A percentile compares a stretch with the other conserved stretches of the same genome.
Conservation (phyloP, 1,140 invertebrate species). For the Euglossa dilemma region DNA sequence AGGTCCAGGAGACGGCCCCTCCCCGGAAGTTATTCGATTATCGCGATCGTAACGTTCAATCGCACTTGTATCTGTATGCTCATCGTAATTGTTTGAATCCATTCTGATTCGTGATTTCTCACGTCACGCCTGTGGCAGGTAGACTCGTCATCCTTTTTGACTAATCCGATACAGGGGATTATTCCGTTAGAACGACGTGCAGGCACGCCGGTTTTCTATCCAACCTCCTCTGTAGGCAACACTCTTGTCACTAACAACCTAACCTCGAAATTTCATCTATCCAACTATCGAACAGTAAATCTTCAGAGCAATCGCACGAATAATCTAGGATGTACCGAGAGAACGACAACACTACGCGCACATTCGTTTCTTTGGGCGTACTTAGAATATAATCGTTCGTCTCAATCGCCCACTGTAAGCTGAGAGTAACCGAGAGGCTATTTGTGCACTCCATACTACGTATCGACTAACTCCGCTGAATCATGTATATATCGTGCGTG, state of each 20-base stretch:
- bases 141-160: constrained; percentile 56
- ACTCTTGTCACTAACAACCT: constrained; percentile 17
- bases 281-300: neutral
- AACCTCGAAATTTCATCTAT: constrained; percentile 38
- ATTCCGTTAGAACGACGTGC: constrained; percentile 53
- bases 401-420: constrained; percentile 56
- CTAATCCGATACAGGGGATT: constrained; percentile 28
- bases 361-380: constrained; percentile 56
- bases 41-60: constrained; percentile 54
- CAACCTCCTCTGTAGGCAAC: neutral
- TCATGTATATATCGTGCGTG: neutral
- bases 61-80: constrained; percentile 33
- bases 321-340: constrained; percentile 8
- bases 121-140: constrained; percentile 61
- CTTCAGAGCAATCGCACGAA: constrained; percentile 2
- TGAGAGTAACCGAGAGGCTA: constrained; percentile 63
- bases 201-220: constrained; percentile 10
- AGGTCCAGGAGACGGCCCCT: constrained; percentile 59
- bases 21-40: constrained; percentile 55
- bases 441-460: constrained; percentile 66
- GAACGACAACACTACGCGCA: constrained; percentile 46
- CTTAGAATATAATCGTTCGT: constrained; percentile 61
- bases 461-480: constrained; percentile 57
- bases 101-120: constrained; percentile 52
- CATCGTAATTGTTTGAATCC: constrained; percentile 41